Evolutionary conservation across 2,113 vertebrate genomes (phyloP), one percentile per base, ranked within the genome.

Genomic region (Triplophysa rosa): DNA sequence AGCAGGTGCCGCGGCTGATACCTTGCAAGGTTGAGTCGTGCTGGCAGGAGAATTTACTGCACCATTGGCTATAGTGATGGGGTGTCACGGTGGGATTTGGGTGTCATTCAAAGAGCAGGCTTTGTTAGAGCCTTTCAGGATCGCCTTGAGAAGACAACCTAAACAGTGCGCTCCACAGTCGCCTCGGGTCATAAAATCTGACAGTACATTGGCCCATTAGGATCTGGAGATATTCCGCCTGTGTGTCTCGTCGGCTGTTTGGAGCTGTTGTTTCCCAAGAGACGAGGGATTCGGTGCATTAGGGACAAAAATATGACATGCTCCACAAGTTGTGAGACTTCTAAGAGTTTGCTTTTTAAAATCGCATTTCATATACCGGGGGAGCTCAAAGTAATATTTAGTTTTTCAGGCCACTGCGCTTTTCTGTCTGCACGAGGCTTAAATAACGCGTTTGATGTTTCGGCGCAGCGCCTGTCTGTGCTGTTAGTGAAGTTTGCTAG

Each of bases 131-230:
- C 63, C 70, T 84, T 84, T 82, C 65, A 75, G 52, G 68, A 67
- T 79, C 11, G 76, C 75, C 80, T 70, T 84, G 66, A 59, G 56
- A 82, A 73, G 73, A 78, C 52, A 78, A 77, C 17, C 52, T 68
- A 9, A 70, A 63, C 23, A 61, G 33, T 37, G 47, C 23, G 71
- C 47, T 69, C 42, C 70, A 83, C 61, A 52, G 65, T 71, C 59
- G 78, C 68, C 75, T 73, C 42, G 47, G 67, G 79, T 58, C 42
- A 67, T 70, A 62, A 58, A 66, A 80, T 65, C 66, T 82, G 80
- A 82, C 70, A 81, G 75, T 74, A 84, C 80, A 81, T 84, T 84
- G 79, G 83, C 69, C 69, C 82, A 80, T 84, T 78, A 75, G 45
- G 72, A 75, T 79, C 42, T 54, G 45, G 56, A 78, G 79, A 84